phyloP scores from a whole-genome alignment of 30 jellyfish, hydroid and myxozoan genomes.

The Hydractinia symbiolongicarpus region DNA sequence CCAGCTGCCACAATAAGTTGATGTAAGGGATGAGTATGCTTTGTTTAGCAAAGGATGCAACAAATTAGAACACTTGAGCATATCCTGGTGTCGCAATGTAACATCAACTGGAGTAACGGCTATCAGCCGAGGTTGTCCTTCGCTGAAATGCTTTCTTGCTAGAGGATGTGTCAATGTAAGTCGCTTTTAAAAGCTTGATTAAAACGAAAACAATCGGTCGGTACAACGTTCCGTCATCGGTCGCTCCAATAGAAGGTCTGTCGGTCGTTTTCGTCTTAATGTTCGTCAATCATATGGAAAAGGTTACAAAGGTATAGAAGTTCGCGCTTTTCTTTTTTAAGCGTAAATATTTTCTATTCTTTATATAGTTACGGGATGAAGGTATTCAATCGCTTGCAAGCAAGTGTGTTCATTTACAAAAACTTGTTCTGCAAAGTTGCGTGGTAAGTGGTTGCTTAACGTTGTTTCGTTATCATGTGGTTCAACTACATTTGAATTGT shows the following conservation, averaged over 20 bases:
- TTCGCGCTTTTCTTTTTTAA: too few species aligned
- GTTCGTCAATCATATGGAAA: too few species aligned
- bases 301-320: too few species aligned
- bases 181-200: not conserved
- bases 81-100: slow-evolving; percentile 75
- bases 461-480: too few species aligned
- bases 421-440: slow-evolving; percentile 80
- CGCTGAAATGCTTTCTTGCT: slow-evolving; percentile 40
- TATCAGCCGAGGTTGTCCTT: slow-evolving; percentile 65
- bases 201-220: too few species aligned
- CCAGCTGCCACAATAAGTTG: too few species aligned
- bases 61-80: slow-evolving; percentile 58
- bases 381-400: slow-evolving; percentile 68
- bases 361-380: slow-evolving; percentile 76
- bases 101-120: slow-evolving; percentile 73
- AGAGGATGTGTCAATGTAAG: slow-evolving; percentile 85
- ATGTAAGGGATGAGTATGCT: too few species aligned
- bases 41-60: slow-evolving; percentile 65
- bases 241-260: too few species aligned
- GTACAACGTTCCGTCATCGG: too few species aligned
- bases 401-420: slow-evolving; percentile 62
- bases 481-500: too few species aligned
- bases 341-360: not conserved
- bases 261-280: too few species aligned
- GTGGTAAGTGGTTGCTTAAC: slow-evolving; percentile 35